Conservation (phyloP, 53 echinoderm and acorn worm genomes). For the Echinarachnius parma region DNA sequence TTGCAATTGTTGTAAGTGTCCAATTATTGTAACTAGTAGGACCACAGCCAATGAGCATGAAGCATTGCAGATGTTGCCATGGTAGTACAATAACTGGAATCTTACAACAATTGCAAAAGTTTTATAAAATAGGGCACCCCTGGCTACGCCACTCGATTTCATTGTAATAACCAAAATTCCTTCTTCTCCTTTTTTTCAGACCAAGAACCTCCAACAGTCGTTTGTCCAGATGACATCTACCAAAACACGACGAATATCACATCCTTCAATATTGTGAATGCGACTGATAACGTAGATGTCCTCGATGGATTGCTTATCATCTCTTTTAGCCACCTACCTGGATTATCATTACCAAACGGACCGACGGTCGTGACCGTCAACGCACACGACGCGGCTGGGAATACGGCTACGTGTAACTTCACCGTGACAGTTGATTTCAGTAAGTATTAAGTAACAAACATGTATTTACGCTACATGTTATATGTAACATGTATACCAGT, state of each 20-base stretch:
- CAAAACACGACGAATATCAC: neutral
- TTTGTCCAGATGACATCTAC: constrained; percentile 24
- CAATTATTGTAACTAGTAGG: too few relatives aligned
- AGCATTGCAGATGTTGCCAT: too few relatives aligned
- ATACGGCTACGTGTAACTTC: constrained; percentile 7
- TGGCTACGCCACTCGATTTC: too few relatives aligned
- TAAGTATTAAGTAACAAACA: neutral
- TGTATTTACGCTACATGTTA: too few relatives aligned
- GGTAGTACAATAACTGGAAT: too few relatives aligned
- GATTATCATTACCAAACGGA: neutral
- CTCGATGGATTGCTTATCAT: too few relatives aligned
- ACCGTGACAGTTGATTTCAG: constrained; percentile 17
- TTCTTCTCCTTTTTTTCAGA: neutral
- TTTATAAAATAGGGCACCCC: too few relatives aligned
- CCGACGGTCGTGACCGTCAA: neutral
- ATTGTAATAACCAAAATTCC: neutral
- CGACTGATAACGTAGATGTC: neutral
- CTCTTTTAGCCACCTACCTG: neutral
- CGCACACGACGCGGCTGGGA: neutral
- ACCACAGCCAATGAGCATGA: too few relatives aligned
- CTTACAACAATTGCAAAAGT: too few relatives aligned
- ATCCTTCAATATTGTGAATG: neutral
- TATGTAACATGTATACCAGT: too few relatives aligned
- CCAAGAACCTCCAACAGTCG: constrained; percentile 7
- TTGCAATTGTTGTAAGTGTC: too few relatives aligned